These are phyloP conservation scores for Zosterops hypoxanthus DNA, from an alignment of 2,113 vertebrate genomes.

Conservation along the genomic window DNA sequence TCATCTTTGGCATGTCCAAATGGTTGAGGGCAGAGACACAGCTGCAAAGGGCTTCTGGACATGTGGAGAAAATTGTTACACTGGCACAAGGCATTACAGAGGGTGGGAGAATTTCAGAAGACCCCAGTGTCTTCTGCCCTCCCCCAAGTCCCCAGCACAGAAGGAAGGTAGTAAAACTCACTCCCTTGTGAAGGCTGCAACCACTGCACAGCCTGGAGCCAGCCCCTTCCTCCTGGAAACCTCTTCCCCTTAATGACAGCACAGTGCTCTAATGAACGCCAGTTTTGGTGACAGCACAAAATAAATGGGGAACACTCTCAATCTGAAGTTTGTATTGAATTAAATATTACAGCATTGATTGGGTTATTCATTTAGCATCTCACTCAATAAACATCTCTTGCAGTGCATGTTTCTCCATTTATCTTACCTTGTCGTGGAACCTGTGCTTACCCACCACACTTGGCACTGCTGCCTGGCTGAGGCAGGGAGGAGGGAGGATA, in stretches of 20 bases:
- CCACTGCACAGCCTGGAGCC: not conserved
- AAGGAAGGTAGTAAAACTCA: not conserved
- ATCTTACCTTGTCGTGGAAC: constrained; percentile 58
- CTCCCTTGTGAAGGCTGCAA: not conserved
- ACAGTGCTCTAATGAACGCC: constrained; percentile 28
- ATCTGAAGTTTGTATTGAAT: constrained; percentile 68
- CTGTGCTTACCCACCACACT: fast-evolving
- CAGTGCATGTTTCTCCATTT: constrained; percentile 54
- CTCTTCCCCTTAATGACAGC: constrained; percentile 1
- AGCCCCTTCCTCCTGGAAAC: not conserved
- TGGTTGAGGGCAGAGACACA: not conserved
- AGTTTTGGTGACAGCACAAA: constrained; percentile 48
- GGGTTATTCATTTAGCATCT: constrained; percentile 72
- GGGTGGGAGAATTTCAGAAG: not conserved
- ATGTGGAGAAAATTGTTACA: not conserved
- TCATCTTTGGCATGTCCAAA: not conserved
- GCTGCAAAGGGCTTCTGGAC: not conserved
- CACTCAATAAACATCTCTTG: constrained; percentile 68
- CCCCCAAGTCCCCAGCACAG: not conserved
- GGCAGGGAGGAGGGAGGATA: not conserved
- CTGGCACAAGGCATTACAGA: not conserved
- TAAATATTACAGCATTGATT: constrained; percentile 74
- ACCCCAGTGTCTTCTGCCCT: not conserved
- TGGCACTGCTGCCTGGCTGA: not conserved
- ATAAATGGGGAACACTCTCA: constrained; percentile 59